Base-by-base conservation (phyloP, 2,113 vertebrate genomes). In the Protomyctophum bolini region DNA sequence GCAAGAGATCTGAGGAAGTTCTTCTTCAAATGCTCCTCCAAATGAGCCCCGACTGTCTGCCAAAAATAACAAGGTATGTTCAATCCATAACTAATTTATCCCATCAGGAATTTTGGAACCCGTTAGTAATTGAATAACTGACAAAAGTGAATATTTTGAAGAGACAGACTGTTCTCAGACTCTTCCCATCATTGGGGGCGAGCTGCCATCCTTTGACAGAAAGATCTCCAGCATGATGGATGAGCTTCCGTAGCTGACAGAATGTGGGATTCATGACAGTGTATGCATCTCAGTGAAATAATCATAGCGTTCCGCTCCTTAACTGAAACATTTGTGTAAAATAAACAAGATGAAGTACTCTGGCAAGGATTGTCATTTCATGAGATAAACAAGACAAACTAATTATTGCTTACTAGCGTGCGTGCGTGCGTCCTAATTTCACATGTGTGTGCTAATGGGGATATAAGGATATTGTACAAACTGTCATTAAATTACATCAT, bases 131-230 rank as follows among this genome's bases (percentile, higher is more conserved):
- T 33, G 21, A 58, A 29, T 8, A 46, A 33, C 3, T 56, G 15
- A 56, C 6, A 64, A 52, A 52, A 58, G 7, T 72, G 5, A 58
- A 62, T 14, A 48, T 29, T 81, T 69, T 64, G 63, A 1, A 33
- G 76, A 2, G 21, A 59, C n/a, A 3, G 8, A 55, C 54, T 49
- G 75, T 86, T 84, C 62, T 62, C 60, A 50, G 70, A 66, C 68
- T 84, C 61, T 72, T 87, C 77, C 55, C 74, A 68, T 74, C 68
- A 33, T 60, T 41, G 68, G 68, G 51, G 55, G 0, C 68, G 62
- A 76, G 58, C 61, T 54, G 58, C 73, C 75, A 61, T 72, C 0
- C 10, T 58, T 60, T 45, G n/a, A 66, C 33, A 58, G 48, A 60
- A 59, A 70, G 33, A 14, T 55, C 51, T 62, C 51, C 29, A 50